A percentile compares a stretch with the other conserved stretches of the same genome.
phyloP scores from a whole-genome alignment of 2,113 vertebrate genomes.

The Takifugu flavidus region DNA sequence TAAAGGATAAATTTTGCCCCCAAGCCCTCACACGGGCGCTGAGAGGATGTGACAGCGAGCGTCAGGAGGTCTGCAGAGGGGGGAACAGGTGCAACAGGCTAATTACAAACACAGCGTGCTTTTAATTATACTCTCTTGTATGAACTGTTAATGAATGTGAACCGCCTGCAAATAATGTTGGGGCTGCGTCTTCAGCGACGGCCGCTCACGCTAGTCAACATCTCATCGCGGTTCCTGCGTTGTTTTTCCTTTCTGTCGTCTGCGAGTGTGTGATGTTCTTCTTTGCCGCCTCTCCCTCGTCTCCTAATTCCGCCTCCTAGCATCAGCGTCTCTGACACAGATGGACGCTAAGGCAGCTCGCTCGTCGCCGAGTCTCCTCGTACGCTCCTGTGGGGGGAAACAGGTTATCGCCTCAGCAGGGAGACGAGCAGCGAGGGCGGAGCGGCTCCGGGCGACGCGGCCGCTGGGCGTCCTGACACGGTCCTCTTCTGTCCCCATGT shows the following conservation, averaged over 20 bases:
- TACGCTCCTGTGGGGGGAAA: slow-evolving; percentile 25
- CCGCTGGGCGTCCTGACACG: background rate
- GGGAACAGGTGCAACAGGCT: slow-evolving; percentile 64
- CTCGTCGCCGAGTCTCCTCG: slow-evolving; percentile 43
- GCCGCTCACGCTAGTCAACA: slow-evolving; percentile 1
- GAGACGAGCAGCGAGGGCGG: slow-evolving; percentile 22
- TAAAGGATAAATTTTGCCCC: slow-evolving; percentile 53
- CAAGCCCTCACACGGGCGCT: slow-evolving; percentile 35
- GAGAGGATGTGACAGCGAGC: slow-evolving; percentile 32
- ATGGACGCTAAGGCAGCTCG: slow-evolving; percentile 47
- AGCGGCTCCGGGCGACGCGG: too few species aligned
- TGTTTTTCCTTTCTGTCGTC: too few species aligned
- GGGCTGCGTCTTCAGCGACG: slow-evolving; percentile 27
- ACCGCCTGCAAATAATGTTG: slow-evolving; percentile 52
- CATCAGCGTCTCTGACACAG: slow-evolving; percentile 24
- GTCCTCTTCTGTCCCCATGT: slow-evolving; percentile 1
- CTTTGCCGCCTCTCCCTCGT: slow-evolving; percentile 17
- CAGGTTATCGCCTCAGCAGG: slow-evolving; percentile 34
- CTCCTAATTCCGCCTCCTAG: slow-evolving; percentile 35
- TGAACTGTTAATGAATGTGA: slow-evolving; percentile 71
- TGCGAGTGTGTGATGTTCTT: background rate
- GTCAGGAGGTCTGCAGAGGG: slow-evolving; percentile 31
- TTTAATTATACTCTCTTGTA: slow-evolving; percentile 70
- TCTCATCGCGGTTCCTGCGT: background rate
- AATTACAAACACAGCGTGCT: slow-evolving; percentile 73